Evolutionary conservation across 2,113 vertebrate species (phyloP).

Genomic region (human): GRCh38 chr2:16711001-16711500

Average conservation of each 20-base stretch:
- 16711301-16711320: background rate
- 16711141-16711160: background rate
- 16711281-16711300: background rate
- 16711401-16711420: background rate
- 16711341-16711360: background rate
- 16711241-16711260: background rate
- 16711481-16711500: background rate
- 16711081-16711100: background rate
- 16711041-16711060: background rate
- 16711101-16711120: background rate
- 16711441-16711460: background rate
- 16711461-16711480: background rate
- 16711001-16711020: background rate
- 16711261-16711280: background rate
- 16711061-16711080: background rate
- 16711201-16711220: background rate
- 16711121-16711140: background rate
- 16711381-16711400: background rate
- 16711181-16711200: background rate
- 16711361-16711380: background rate
- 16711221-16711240: background rate
- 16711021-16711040: background rate
- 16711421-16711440: background rate
- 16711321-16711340: background rate
- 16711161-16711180: background rate